Evolutionary conservation across 2,113 vertebrate species (phyloP), one percentile per base, ranked within the genome.

Genomic region (Echinops telfairi): DNA sequence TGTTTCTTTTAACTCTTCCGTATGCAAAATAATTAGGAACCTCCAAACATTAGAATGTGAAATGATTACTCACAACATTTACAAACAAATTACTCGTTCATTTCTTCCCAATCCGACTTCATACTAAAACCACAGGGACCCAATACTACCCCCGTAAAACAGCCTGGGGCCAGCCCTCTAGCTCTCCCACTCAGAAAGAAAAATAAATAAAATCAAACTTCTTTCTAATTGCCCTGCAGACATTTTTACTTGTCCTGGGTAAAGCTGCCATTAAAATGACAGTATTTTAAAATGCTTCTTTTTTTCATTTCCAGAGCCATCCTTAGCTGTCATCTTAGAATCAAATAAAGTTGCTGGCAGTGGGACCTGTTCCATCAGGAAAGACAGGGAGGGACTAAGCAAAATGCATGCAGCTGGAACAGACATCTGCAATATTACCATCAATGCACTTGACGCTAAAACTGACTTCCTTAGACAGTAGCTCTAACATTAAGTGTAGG

Each of bases 351-450:
- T 90, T 83, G 29, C 29, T 83, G 79, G 80, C 88, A 88, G 68
- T 93, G 70, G 47, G 31, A 85, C 76, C 78, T 95, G 14, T 80
- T 91, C 62, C 83, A 36, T 82, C 86, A 64, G 78, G 77, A 91
- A 95, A 92, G 27, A 15, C 79, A 85, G 36, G 31, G 43, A 91
- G 20, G 88, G 53, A 77, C 78, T 62, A 47, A 95, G 9, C 38
- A 88, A 95, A 95, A 86, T 75, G 71, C 40, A 70, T 31, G 43
- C 73, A 93, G 85, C 75, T 86, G 10, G 47, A 94, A 93, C 85
- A 95, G 86, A 94, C 90, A 93, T 91, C 78, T 95, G 87, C 92
- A 96, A 91, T 94, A 90, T 86, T 93, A 93, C 64, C 64, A 80
- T 88, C n/a, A 95, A 87, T 70, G 4, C n/a, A 83, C 92, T 94